A percentile compares a stretch with the other conserved stretches of the same genome.
Evolutionary conservation across 1,140 invertebrate genomes (phyloP).

Genomic region (Heterodera schachtii): DNA sequence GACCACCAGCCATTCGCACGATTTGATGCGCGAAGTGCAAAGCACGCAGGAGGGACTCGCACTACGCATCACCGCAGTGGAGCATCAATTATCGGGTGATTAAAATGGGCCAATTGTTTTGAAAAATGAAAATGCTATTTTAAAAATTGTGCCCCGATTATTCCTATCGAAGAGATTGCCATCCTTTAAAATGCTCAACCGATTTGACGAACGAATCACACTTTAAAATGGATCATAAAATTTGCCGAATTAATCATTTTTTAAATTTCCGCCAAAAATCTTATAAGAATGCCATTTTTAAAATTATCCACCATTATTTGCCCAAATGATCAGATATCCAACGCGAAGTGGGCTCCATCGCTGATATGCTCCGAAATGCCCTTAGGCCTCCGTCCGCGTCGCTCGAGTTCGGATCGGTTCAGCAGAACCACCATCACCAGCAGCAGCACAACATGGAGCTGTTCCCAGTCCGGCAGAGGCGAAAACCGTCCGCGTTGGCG

Average conservation of each 20-base stretch:
- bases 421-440: not conserved
- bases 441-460: not conserved
- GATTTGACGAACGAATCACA: no score
- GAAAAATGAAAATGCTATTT: no score
- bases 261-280: no score
- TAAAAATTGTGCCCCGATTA: no score
- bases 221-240: no score
- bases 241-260: no score
- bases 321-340: conserved; percentile 54
- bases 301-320: no score
- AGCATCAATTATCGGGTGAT: conserved; percentile 57
- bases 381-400: not conserved
- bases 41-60: conserved; percentile 62
- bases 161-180: no score
- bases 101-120: no score
- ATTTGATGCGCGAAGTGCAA: conserved; percentile 61
- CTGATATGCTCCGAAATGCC: conserved; percentile 45
- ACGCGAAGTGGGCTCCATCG: conserved; percentile 40
- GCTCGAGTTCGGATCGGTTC: not conserved
- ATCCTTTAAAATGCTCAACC: no score
- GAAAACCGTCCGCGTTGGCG: not conserved
- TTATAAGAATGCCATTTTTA: no score
- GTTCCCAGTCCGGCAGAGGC: not conserved
- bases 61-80: conserved; percentile 61
- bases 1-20: conserved; percentile 61